Evolutionary conservation across 2,113 vertebrate genomes (phyloP).

Genomic region (Ceyx cyanopectus): DNA sequence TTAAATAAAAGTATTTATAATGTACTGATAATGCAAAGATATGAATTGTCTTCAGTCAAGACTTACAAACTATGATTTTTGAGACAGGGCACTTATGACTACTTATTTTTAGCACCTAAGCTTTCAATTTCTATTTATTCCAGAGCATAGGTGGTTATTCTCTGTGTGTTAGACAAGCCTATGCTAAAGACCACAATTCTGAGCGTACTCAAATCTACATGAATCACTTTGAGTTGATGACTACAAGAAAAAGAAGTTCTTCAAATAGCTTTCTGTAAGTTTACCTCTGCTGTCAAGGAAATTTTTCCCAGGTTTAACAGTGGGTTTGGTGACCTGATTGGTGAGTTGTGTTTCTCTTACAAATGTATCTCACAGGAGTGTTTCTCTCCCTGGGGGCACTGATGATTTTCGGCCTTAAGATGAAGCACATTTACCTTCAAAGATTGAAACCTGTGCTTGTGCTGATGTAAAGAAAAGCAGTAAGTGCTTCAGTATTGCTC

Average conservation of each 20-base stretch:
- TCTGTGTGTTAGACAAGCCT: conserved; percentile 84
- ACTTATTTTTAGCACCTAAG: background rate
- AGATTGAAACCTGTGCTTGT: conserved; percentile 86
- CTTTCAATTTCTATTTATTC: background rate
- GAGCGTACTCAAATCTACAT: conserved; percentile 84
- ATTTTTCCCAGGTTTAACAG: background rate
- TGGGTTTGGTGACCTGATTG: background rate
- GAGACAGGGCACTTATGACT: background rate
- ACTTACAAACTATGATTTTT: background rate
- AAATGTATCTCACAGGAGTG: accelerated
- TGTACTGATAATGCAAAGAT: too few species aligned
- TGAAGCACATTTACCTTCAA: conserved; percentile 81
- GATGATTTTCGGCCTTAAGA: conserved; percentile 66
- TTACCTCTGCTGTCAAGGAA: background rate
- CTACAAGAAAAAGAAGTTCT: conserved; percentile 86
- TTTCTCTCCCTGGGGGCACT: background rate
- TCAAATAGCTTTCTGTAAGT: conserved; percentile 86
- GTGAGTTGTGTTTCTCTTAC: background rate
- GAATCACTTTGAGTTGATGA: conserved; percentile 87
- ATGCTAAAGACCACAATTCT: conserved; percentile 86
- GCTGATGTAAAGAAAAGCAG: conserved; percentile 82
- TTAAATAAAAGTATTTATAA: too few species aligned
- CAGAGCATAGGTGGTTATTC: conserved; percentile 85
- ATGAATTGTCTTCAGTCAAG: background rate
- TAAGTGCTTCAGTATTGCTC: background rate